Evolutionary conservation across 2,797 vertebrate species (phyloP).

Genomic region (Ctenosaura bakeri): DNA sequence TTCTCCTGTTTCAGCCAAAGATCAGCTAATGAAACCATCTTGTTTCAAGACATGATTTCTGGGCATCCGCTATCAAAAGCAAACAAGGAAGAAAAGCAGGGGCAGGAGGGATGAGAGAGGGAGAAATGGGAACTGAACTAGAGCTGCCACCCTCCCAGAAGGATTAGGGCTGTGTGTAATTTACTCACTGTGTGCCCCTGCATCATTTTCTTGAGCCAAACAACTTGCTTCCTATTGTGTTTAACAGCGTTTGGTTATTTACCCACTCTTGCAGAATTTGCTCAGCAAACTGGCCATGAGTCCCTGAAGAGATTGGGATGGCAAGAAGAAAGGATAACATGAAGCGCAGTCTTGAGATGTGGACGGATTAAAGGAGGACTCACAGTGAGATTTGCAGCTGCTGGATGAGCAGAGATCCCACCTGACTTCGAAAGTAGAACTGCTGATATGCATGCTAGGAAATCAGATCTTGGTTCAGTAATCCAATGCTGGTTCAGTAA

Average conservation of each 20-base stretch:
- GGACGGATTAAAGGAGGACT: neutral
- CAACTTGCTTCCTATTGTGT: neutral
- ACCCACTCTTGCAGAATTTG: neutral
- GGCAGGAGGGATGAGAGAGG: neutral
- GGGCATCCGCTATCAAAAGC: neutral
- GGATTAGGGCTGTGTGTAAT: neutral
- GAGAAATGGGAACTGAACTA: neutral
- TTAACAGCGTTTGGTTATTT: neutral
- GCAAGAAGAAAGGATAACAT: neutral
- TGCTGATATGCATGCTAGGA: neutral
- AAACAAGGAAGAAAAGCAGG: neutral
- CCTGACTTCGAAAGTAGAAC: neutral
- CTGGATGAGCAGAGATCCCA: neutral
- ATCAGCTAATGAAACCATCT: constrained; percentile 16
- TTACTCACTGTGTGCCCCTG: neutral
- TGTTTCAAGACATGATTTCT: neutral
- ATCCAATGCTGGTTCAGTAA: neutral
- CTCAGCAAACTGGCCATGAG: neutral
- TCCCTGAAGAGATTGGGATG: neutral
- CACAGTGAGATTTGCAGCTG: neutral
- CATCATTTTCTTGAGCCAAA: rapidly evolving
- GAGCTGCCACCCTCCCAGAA: neutral
- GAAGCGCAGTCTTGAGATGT: neutral
- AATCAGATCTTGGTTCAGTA: neutral
- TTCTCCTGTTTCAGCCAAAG: neutral